Base-by-base conservation (phyloP, 1,140 invertebrate genomes). In the Protaetia brevitarsis region DNA sequence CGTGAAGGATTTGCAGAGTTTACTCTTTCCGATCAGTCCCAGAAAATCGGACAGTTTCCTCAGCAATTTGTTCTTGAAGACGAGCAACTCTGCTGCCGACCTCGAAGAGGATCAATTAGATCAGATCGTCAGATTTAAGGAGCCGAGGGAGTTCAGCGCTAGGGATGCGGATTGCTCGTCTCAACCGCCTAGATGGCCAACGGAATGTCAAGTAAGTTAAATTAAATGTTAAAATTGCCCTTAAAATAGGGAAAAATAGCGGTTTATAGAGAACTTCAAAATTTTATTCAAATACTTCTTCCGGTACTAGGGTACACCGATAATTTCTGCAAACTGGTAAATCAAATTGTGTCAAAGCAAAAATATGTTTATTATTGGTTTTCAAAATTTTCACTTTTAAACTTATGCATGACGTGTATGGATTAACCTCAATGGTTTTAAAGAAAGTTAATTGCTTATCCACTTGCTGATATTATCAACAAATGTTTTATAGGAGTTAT, bases 111-210 rank as follows among this genome's bases (percentile, higher is more conserved):
- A 31, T 19, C 37, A 16, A 19, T 29, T 29, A 19, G 67, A 13
- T 19, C 61, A 31, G 71, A 83, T 84, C 5, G 82, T 84, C 69
- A 85, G 86, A 74, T 75, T 88, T 62, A 85, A 82, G 74, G 87
- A 89, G 73, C 86, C 87, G 2, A 80, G 85, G 70, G 87, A 89
- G 73, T 77, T 86, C 27, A 77, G 88, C 66, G 86, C 85, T 51
- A 87, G 85, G 77, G 85, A 85, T 68, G 75, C 80, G 68, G 81
- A 83, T 65, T 89, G 88, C 72, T 73, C 73, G 37, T 88, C 89
- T 71, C 90, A 93, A 81, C 84, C 86, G 70, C 86, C 91, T 36
- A 81, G 91, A 78, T 94, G 93, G 93, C 94, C 93, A 7, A 87
- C 91, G 13, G 93, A 95, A 80, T 94, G 91, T 79, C 90, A 93